Evolutionary conservation across 2,888 invertebrate species (phyloP).

Genomic region (Junonia oenone): DNA sequence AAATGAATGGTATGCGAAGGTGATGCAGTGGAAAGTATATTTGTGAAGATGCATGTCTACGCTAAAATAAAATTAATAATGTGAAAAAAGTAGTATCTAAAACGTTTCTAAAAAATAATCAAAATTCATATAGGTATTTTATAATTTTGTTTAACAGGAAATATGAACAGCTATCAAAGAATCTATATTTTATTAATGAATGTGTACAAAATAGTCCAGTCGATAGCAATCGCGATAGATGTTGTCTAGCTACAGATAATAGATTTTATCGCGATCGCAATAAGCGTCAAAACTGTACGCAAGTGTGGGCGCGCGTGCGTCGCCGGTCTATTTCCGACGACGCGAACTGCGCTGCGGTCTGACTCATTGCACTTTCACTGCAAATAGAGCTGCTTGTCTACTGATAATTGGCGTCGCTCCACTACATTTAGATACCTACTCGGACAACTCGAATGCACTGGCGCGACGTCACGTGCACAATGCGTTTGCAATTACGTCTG

Average conservation of each 20-base stretch:
- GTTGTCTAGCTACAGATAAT: background rate
- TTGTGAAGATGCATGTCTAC: background rate
- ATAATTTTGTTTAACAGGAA: too few relatives aligned
- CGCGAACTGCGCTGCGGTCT: constrained; percentile 36
- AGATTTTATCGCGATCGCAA: constrained; percentile 1
- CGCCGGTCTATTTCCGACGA: constrained; percentile 50
- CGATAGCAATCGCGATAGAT: background rate
- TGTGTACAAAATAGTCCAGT: constrained; percentile 3
- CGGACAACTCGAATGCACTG: constrained; percentile 19
- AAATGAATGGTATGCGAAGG: background rate
- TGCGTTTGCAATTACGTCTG: constrained; percentile 17
- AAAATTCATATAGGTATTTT: too few relatives aligned
- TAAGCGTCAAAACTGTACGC: constrained; percentile 2
- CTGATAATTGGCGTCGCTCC: constrained; percentile 49
- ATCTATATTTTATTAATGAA: background rate
- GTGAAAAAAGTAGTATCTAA: too few relatives aligned
- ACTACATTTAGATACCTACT: constrained; percentile 38
- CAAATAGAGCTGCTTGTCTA: constrained; percentile 54
- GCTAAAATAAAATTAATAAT: background rate
- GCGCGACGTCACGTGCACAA: constrained; percentile 22
- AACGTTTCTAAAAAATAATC: too few relatives aligned
- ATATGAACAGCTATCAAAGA: too few relatives aligned
- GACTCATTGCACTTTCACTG: constrained; percentile 71
- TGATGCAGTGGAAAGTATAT: background rate
- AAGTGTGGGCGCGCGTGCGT: constrained; percentile 13